Evolutionary conservation across 2,113 vertebrate genomes (phyloP), one percentile per base, ranked within the genome.

Genomic region (Parus major): DNA sequence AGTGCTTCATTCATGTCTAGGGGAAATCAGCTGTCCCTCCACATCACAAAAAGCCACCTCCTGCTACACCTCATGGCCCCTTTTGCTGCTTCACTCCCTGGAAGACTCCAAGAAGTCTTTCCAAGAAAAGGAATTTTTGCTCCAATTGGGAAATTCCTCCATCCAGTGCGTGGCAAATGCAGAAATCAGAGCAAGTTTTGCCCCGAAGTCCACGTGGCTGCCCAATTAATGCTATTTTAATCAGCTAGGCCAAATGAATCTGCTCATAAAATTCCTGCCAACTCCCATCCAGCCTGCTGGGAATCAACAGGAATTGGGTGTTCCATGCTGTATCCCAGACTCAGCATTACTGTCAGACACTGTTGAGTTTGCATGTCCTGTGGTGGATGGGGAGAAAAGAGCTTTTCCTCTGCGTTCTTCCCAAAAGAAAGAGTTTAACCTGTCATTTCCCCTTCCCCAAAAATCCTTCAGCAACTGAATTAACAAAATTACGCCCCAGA

Each of bases 161-260:
- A 42, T 24, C 39, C 49, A 31, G 20, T 0, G 1, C 2, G 3
- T 1, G 1, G 42, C 31, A 75, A 70, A 71, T 3, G 15, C 35
- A 47, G 44, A 50, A 92, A 23, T 41, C 44, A 7, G 29, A 79
- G 41, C 57, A 47, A 60, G 24, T 10, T 71, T n/a, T 2, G 2
- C 8, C 22, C 29, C 35, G 18, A 35, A 21, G 23, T 52, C 29
- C 49, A 29, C 2, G 24, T 46, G 42, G 83, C 59, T 77, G 59
- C 24, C 41, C 56, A 88, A 84, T 92, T 92, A 84, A 92, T 33
- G 15, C 65, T 55, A 0, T 70, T 95, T 66, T 78, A 59, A 79
- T 64, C 56, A 95, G 46, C 55, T 5, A 27, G 42, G 75, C 63
- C 41, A 77, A 82, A 72, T n/a, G 22, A 72, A 85, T 61, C 75